Percentiles rank a stretch among this genome's conserved stretches.
These are phyloP conservation scores for Anas flavirostris DNA, from an alignment of 2,797 vertebrate genomes.

Conservation along the genomic window DNA sequence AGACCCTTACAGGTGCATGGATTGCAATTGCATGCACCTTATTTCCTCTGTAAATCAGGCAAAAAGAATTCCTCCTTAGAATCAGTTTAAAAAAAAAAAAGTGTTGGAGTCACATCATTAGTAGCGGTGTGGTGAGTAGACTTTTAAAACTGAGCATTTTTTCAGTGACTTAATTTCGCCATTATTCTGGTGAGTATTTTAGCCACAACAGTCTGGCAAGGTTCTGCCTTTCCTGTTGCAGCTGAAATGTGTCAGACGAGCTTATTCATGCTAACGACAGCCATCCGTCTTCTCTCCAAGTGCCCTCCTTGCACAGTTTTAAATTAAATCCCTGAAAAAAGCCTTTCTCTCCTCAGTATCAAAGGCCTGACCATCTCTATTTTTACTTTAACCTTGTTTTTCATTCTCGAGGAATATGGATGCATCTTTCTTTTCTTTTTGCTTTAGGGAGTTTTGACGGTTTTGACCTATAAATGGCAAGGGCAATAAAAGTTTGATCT, in stretches of 20 bases:
- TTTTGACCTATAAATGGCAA: not conserved
- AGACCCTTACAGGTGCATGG: not conserved
- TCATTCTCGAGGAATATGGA: not conserved
- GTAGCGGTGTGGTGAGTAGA: not conserved
- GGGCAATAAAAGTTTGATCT: not conserved
- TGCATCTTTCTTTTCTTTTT: not conserved
- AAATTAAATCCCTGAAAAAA: not conserved
- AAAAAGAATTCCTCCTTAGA: not conserved
- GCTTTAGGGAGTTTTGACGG: not conserved
- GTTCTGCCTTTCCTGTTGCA: not conserved
- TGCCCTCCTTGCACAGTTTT: not conserved
- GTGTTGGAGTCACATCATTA: not conserved
- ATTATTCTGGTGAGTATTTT: not conserved
- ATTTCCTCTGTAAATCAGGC: not conserved
- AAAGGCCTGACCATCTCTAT: not conserved
- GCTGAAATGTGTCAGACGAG: not conserved
- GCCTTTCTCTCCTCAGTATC: not conserved
- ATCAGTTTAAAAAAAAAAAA: not conserved
- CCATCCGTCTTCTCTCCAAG: not conserved
- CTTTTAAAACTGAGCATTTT: not conserved
- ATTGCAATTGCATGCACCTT: not conserved
- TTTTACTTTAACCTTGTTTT: not conserved
- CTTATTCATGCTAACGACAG: not conserved
- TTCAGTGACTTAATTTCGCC: not conserved
- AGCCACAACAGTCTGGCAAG: not conserved